Conservation (phyloP, 2,113 vertebrate genomes). For the Pelecanus crispus region DNA sequence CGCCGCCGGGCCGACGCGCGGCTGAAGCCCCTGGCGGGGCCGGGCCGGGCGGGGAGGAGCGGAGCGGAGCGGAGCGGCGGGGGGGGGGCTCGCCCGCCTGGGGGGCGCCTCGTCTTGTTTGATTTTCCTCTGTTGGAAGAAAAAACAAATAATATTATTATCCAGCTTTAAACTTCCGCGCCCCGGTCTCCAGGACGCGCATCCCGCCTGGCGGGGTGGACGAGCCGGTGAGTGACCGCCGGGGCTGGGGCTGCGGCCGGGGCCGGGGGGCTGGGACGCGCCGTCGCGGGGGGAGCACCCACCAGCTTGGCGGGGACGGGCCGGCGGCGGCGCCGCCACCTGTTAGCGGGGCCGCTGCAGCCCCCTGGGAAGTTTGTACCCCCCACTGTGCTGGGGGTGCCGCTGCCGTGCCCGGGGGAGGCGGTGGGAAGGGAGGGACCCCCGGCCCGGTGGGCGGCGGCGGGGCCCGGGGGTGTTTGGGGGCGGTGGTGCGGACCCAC, state of each 20-base stretch:
- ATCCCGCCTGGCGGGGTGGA: neutral
- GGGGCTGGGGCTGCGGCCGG: neutral
- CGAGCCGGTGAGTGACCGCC: slow-evolving; percentile 1
- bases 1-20: neutral
- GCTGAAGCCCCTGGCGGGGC: neutral
- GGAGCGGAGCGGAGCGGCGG: neutral
- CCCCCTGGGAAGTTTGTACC: neutral
- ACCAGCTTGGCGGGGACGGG: neutral
- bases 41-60: neutral
- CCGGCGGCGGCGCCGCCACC: neutral
- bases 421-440: neutral
- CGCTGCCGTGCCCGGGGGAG: neutral
- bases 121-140: neutral
- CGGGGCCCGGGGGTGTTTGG: neutral
- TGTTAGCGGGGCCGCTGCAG: neutral
- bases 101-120: neutral
- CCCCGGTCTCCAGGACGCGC: neutral
- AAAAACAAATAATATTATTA: neutral
- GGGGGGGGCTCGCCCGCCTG: neutral
- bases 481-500: neutral
- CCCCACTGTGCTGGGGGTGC: neutral
- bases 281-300: neutral
- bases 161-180: slow-evolving; percentile 12
- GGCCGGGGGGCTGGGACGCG: neutral
- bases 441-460: neutral